These are phyloP conservation scores for Zootoca vivipara DNA, from an alignment of 2,113 vertebrate genomes.

Conservation along the genomic window DNA sequence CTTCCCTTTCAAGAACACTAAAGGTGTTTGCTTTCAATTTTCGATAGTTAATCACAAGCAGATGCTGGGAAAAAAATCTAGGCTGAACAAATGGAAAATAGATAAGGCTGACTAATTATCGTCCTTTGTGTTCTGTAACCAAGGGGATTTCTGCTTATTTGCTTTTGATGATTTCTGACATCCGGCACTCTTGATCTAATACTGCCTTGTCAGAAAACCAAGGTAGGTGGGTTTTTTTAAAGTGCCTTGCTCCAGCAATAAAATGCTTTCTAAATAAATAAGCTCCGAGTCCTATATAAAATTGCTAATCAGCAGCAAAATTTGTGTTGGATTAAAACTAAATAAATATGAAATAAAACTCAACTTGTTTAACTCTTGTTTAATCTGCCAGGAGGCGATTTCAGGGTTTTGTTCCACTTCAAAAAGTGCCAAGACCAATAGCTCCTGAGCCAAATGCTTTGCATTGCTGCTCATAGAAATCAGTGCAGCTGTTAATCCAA, in stretches of 20 bases:
- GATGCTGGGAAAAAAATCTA: background rate
- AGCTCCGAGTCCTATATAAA: background rate
- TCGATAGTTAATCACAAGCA: background rate
- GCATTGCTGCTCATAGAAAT: background rate
- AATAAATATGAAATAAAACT: background rate
- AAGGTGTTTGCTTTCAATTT: conserved; percentile 23
- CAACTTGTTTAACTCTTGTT: background rate
- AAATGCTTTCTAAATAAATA: background rate
- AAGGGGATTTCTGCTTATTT: background rate
- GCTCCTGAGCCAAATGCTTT: background rate
- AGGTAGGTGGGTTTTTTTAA: background rate
- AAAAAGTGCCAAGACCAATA: background rate
- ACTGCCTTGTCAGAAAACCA: conserved; percentile 1
- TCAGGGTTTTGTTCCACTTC: background rate
- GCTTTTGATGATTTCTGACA: background rate
- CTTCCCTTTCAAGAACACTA: background rate
- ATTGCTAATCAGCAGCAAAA: background rate
- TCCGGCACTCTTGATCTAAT: background rate
- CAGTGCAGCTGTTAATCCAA: background rate
- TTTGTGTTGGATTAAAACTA: background rate
- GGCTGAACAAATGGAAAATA: background rate
- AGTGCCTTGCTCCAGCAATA: background rate
- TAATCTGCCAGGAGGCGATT: conserved; percentile 11
- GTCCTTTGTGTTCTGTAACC: background rate
- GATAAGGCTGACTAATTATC: background rate